Base-by-base conservation (phyloP, 1,140 invertebrate genomes). In the Mya arenaria region DNA sequence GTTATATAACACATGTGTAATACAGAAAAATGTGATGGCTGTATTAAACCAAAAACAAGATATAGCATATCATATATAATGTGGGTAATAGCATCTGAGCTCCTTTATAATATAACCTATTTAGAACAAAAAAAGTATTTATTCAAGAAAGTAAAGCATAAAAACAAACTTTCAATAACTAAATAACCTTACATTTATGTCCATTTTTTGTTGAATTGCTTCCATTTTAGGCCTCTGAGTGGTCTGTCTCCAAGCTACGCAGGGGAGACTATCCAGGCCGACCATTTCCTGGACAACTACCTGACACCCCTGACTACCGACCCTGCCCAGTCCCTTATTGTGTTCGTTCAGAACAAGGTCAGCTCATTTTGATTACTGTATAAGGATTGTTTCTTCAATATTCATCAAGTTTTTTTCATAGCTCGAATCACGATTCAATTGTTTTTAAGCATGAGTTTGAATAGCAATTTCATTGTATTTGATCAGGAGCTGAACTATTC, bases 291-390 rank as follows among this genome's bases (percentile, higher is more conserved):
- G 23, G 36, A 65, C 2, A 66, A 63, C 30, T 82, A 73, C 44
- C 71, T 82, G 34, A n/a, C 41, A 48, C 79, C 79, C 25, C 34
- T 82, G 19, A 63, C 69, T 25, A n/a, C 79, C 52, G 37, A 66
- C 28, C 58, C 32, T 8, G 32, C 30, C 17, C 39, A 72, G 17
- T 56, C 62, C 15, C 34, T 82, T 5, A 39, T 82, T 0, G 68
- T 82, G 6, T 82, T 82, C 41, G 17, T 73, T 23, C 79, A 82
- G 58, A 60, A 82, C 52, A 82, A 82, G 71, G 79, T 82, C 63
- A 48, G 28, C 19, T 37, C 5, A 39, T 60, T 1, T 75, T 5
- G 62, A 2, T 36, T 6, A 66, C 15, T 36, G 34, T 66, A 19
- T 48, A 48, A 19, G 10, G 10, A 48, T 13, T 13, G 19, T 13